Percentiles rank a stretch among this genome's conserved stretches.
Evolutionary conservation across 2,888 invertebrate species (phyloP).

Genomic region (Euproctis similis): DNA sequence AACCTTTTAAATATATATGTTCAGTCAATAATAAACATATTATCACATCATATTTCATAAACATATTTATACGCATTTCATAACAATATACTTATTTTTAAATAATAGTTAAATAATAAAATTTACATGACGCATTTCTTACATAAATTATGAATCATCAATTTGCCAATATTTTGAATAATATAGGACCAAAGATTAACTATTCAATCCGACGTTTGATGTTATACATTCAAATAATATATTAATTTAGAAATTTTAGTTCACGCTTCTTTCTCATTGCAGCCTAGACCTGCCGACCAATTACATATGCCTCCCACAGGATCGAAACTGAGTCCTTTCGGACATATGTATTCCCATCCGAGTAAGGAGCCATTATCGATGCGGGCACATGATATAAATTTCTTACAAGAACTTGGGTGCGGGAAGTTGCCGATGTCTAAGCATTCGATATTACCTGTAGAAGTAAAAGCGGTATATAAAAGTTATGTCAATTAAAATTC

Average conservation of each 20-base stretch:
- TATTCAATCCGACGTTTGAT: too few species aligned
- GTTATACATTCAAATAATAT: background rate
- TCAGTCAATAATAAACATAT: conserved; percentile 34
- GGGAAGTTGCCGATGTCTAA: conserved; percentile 93
- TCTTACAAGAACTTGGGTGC: conserved; percentile 92
- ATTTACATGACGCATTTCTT: background rate
- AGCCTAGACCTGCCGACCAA: conserved; percentile 89
- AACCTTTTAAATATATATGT: conserved; percentile 17
- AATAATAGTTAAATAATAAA: conserved; percentile 1
- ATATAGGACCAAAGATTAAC: too few species aligned
- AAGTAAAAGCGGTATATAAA: too few species aligned
- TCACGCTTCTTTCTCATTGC: conserved; percentile 74
- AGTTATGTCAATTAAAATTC: too few species aligned
- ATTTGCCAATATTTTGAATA: too few species aligned
- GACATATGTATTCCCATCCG: conserved; percentile 93
- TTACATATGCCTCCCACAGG: conserved; percentile 94
- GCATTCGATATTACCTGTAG: conserved; percentile 84
- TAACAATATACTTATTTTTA: too few species aligned
- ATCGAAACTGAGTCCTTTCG: conserved; percentile 89
- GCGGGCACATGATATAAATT: conserved; percentile 91
- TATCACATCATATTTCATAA: too few species aligned
- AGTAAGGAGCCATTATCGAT: conserved; percentile 84
- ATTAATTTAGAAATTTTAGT: conserved; percentile 2
- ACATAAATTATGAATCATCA: too few species aligned
- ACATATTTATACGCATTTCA: conserved; percentile 6